These are phyloP conservation scores for Zoroaster sp. DNA, from an alignment of 53 echinoderm and acorn worm species.

Conservation along the genomic window DNA sequence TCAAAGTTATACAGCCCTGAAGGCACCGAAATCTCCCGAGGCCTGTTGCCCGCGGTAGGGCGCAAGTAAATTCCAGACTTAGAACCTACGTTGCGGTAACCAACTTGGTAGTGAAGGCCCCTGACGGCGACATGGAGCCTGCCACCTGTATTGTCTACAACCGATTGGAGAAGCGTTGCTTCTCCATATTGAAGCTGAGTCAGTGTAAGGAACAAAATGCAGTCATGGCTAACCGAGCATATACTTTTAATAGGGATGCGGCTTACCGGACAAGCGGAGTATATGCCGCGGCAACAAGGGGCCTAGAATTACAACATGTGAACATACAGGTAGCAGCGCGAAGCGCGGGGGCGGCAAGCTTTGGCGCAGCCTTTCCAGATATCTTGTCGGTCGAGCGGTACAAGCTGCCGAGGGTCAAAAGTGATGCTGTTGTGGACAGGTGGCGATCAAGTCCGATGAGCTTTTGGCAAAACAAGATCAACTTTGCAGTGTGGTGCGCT, in stretches of 20 bases:
- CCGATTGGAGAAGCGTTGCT: conserved; percentile 11
- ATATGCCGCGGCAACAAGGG: not conserved
- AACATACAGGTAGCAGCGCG: conserved; percentile 16
- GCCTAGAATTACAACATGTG: not conserved
- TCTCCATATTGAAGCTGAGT: conserved; percentile 17
- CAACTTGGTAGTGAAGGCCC: conserved; percentile 12
- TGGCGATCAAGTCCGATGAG: too few species aligned
- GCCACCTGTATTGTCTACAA: not conserved
- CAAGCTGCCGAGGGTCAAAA: conserved; percentile 1
- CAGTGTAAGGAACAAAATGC: conserved; percentile 9
- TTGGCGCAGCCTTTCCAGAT: not conserved
- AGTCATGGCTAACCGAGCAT: not conserved
- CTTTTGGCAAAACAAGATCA: too few species aligned
- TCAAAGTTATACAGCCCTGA: not conserved
- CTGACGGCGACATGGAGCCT: conserved; percentile 24
- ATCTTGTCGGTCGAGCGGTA: not conserved
- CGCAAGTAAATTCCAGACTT: not conserved
- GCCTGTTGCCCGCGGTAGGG: not conserved
- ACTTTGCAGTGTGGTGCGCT: too few species aligned
- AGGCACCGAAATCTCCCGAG: not conserved
- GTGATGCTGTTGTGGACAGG: conserved; percentile 4
- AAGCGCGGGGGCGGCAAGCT: not conserved
- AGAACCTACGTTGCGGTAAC: conserved; percentile 7
- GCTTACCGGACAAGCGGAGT: not conserved
- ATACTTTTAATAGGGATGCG: not conserved